phyloP scores from a whole-genome alignment of 1,140 invertebrate genomes.

The Diuraphis noxia region DNA sequence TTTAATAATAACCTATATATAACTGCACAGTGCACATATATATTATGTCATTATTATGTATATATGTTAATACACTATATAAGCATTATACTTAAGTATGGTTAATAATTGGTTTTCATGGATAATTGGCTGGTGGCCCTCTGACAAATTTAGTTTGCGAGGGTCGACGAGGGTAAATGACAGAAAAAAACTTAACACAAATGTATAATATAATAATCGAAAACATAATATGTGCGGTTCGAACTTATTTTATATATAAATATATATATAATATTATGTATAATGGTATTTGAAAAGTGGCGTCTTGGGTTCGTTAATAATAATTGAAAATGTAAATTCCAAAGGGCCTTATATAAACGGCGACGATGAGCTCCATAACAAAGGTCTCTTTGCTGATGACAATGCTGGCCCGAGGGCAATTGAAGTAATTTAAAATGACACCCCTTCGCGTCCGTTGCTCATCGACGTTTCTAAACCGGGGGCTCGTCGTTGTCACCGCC shows the following conservation, averaged over 20 bases:
- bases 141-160: constrained; percentile 7
- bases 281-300: not conserved
- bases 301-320: constrained; percentile 34
- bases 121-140: constrained; percentile 3
- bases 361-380: constrained; percentile 19
- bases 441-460: constrained; percentile 17
- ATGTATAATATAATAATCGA: not conserved
- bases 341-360: constrained; percentile 8
- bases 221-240: not conserved
- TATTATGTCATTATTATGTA: not conserved
- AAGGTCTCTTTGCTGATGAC: constrained; percentile 40
- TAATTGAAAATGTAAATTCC: constrained; percentile 48
- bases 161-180: not conserved
- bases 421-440: constrained; percentile 46
- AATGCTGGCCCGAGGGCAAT: constrained; percentile 22
- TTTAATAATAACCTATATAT: not conserved
- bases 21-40: not conserved
- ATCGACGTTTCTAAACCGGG: constrained; percentile 25
- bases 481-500: not conserved
- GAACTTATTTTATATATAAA: not conserved
- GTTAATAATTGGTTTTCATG: not conserved
- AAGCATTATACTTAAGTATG: not conserved
- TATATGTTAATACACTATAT: not conserved
- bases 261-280: not conserved
- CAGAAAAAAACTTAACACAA: not conserved